These are phyloP conservation scores for Myotis pilosus DNA, from an alignment of 2,797 vertebrate species.

Conservation along the genomic window DNA sequence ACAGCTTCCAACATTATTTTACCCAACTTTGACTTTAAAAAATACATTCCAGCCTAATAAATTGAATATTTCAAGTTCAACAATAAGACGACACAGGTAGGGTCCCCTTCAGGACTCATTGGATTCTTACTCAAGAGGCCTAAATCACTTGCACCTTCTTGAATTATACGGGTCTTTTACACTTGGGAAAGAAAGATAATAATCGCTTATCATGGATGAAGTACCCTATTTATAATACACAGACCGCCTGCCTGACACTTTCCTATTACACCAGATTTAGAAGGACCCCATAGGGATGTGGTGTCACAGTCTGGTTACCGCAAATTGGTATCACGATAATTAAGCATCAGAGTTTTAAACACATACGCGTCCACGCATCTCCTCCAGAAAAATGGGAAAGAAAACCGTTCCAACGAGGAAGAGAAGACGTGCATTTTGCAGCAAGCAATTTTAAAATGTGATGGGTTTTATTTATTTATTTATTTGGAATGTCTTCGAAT, in stretches of 20 bases:
- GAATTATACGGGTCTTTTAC: constrained; percentile 83
- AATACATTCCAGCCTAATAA: constrained; percentile 80
- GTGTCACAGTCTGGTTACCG: constrained; percentile 82
- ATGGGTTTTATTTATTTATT: neutral
- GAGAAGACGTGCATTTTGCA: constrained; percentile 76
- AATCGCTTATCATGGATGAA: constrained; percentile 86
- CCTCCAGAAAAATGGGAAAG: constrained; percentile 21
- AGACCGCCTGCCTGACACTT: constrained; percentile 85
- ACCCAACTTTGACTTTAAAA: constrained; percentile 80
- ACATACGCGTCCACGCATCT: neutral
- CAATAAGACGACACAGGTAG: constrained; percentile 79
- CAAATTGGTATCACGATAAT: constrained; percentile 82
- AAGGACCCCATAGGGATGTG: constrained; percentile 83
- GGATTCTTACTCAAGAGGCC: constrained; percentile 79
- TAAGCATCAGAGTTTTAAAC: constrained; percentile 79
- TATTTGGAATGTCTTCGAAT: constrained; percentile 1
- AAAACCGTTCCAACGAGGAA: constrained; percentile 61
- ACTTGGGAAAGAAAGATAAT: constrained; percentile 87
- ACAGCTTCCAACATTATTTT: constrained; percentile 80
- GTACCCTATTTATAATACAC: constrained; percentile 85
- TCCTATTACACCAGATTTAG: constrained; percentile 82
- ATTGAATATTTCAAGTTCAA: constrained; percentile 83
- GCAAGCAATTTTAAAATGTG: constrained; percentile 71
- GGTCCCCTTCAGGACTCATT: constrained; percentile 86
- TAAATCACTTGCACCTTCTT: constrained; percentile 83